Conservation (phyloP, 1,140 invertebrate genomes). For the Hormaphis cornu region DNA sequence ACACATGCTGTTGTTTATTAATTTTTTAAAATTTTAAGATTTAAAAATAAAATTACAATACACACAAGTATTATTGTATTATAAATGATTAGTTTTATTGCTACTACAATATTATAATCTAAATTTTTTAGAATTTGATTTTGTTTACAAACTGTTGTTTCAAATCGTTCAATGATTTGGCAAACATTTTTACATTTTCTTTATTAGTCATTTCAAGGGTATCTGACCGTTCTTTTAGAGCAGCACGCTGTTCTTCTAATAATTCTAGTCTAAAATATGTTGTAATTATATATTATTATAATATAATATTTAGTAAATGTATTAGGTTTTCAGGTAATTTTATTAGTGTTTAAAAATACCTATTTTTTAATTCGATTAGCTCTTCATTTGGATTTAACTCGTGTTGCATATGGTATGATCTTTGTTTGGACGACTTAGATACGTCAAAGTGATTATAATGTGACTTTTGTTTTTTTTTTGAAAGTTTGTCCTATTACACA, state of each 20-base stretch:
- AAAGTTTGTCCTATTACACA: background rate
- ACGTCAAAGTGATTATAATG: too few relatives aligned
- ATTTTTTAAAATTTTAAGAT: too few relatives aligned
- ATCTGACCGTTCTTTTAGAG: background rate
- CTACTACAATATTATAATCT: too few relatives aligned
- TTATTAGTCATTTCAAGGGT: background rate
- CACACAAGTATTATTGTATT: too few relatives aligned
- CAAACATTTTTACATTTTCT: background rate
- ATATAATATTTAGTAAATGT: background rate
- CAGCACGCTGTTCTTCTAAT: background rate
- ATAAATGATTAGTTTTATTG: too few relatives aligned
- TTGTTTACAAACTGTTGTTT: background rate
- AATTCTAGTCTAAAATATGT: conserved; percentile 1
- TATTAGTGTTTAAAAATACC: too few relatives aligned
- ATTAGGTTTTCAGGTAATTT: too few relatives aligned
- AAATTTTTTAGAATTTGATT: background rate
- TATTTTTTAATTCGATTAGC: background rate
- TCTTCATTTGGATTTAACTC: conserved; percentile 1
- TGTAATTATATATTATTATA: background rate
- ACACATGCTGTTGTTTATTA: too few relatives aligned
- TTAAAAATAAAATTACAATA: too few relatives aligned
- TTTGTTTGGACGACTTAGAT: too few relatives aligned
- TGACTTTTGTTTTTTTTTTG: background rate
- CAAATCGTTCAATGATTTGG: background rate
- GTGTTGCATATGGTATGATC: background rate